Base-by-base conservation (phyloP, 2,888 invertebrate genomes). In the Gymnocheta viridis region DNA sequence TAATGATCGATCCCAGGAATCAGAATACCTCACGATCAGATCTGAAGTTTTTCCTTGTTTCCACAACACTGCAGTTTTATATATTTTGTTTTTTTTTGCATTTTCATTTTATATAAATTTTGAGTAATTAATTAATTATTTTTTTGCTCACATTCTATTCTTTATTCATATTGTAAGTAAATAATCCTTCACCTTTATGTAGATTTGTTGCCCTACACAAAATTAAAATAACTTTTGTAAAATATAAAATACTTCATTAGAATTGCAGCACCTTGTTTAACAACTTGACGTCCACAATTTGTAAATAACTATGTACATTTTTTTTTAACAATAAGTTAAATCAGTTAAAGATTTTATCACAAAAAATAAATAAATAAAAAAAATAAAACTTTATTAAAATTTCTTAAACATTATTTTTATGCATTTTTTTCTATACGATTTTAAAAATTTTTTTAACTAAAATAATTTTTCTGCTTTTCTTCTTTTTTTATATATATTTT, bases 391-490 rank as follows among this genome's bases (percentile, higher is more conserved):
- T 44, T 67, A 32, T 29, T 17, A 14, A 56, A 56, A 17, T 27
- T 54, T 29, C 17, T 54, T 69, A 62, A 51, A 69, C 35, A 56
- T 41, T 77, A 35, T 35, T 73, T 73, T 27, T 47, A 66, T 72
- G 70, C 79, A 76, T 80, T 80, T 69, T 78, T 74, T 54, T 73
- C 51, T 67, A 69, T 62, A 56, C 60, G n/a, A 66, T 77, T 74
- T 47, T 72, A 41, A 69, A 69, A 51, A 19, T 51, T 73, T 77
- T 83, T 72, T 77, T 69, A 79, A 83, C 79, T 83, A 60, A 76
- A 84, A 84, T 84, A 73, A 81, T 84, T 87, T 86, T 86, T 87
- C 86, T 86, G 85, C 86, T 87, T 87, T 86, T 84, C 84, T 87
- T 86, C 86, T 87, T 86, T 87, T 86, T 82, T 86, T 85, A 86